Conservation (phyloP, 2,113 vertebrate genomes). For the Trichechus manatus region DNA sequence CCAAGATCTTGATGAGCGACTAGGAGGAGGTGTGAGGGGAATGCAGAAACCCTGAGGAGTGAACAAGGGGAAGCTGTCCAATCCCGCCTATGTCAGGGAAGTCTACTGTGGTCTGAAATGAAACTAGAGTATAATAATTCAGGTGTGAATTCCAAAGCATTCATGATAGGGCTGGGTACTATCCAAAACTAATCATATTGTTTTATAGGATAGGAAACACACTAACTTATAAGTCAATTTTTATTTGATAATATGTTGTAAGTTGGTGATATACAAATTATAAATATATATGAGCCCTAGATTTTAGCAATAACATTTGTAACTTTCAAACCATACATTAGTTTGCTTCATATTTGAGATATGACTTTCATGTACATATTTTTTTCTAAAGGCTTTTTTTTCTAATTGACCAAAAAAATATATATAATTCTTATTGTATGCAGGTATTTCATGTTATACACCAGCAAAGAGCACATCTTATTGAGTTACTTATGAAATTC, state of each 20-base stretch:
- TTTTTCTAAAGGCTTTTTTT: neutral
- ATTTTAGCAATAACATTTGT: neutral
- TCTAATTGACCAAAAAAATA: neutral
- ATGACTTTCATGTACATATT: neutral
- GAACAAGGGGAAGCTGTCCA: neutral
- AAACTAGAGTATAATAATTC: neutral
- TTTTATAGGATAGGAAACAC: neutral
- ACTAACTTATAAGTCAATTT: neutral
- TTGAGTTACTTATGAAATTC: neutral
- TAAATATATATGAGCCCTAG: neutral
- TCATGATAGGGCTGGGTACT: neutral
- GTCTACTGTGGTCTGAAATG: neutral
- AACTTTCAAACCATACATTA: conserved; percentile 39
- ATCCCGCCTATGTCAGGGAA: neutral
- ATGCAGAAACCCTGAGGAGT: neutral
- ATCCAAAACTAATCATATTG: neutral
- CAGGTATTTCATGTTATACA: neutral
- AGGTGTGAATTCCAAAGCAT: neutral
- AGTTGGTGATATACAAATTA: neutral
- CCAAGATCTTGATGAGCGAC: neutral
- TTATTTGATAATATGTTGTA: neutral
- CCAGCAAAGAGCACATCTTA: neutral
- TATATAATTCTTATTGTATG: neutral
- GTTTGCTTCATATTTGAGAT: neutral
- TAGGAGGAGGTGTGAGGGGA: too few relatives aligned